Percentiles rank a stretch among this genome's conserved stretches.
phyloP scores from a whole-genome alignment of 1,140 invertebrate genomes.

The Nephila pilipes region DNA sequence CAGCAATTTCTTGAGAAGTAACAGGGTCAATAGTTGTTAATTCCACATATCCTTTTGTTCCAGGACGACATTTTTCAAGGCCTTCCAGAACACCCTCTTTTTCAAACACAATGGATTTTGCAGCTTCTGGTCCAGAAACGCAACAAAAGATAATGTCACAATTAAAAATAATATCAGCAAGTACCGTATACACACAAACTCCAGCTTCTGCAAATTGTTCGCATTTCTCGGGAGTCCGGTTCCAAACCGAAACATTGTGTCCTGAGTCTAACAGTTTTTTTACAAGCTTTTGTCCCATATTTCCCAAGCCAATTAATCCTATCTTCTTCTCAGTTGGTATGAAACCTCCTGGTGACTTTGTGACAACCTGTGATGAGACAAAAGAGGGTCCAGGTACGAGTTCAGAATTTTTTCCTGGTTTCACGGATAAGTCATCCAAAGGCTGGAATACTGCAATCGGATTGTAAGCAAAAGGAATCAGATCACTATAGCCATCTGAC shows the following conservation, averaged over 20 bases:
- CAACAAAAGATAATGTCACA: slow-evolving; percentile 56
- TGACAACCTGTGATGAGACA: too few relatives aligned
- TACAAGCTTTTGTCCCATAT: slow-evolving; percentile 97
- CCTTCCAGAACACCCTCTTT: slow-evolving; percentile 2
- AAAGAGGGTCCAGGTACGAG: too few relatives aligned
- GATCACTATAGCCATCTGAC: too few relatives aligned
- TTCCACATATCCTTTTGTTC: slow-evolving; percentile 92
- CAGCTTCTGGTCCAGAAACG: slow-evolving; percentile 41
- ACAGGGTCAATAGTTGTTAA: slow-evolving; percentile 98
- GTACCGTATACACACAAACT: background rate
- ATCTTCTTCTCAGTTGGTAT: background rate
- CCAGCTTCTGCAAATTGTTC: background rate
- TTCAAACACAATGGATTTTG: slow-evolving; percentile 14
- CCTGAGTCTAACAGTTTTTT: slow-evolving; percentile 85
- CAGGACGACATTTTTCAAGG: background rate
- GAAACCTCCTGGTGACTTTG: too few relatives aligned
- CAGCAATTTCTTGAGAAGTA: slow-evolving; percentile 94
- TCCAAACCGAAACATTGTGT: slow-evolving; percentile 31
- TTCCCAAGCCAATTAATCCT: slow-evolving; percentile 89
- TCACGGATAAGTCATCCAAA: too few relatives aligned
- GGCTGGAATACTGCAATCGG: too few relatives aligned
- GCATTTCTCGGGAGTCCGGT: background rate
- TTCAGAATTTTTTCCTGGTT: too few relatives aligned
- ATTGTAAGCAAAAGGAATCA: too few relatives aligned
- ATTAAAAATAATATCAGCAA: background rate